Percentiles rank a stretch among this genome's conserved stretches.
Evolutionary conservation across 2,888 invertebrate genomes (phyloP).

Genomic region (Folsomia manolachei): DNA sequence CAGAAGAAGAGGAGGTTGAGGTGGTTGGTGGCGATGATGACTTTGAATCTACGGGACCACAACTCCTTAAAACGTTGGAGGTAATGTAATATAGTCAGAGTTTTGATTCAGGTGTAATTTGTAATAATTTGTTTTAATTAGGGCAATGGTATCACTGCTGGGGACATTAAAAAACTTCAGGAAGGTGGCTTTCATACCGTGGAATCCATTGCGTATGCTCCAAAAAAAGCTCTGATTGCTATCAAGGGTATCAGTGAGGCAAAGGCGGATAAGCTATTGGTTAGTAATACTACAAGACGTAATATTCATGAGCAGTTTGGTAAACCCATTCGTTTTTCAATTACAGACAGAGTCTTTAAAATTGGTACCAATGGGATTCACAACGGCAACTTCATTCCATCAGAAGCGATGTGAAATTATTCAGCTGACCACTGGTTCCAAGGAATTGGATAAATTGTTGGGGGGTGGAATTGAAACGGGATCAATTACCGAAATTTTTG

Average conservation of each 20-base stretch:
- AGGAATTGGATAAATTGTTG: conserved; percentile 80
- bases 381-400: conserved; percentile 94
- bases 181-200: conserved; percentile 94
- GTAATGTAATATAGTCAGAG: conserved; percentile 55
- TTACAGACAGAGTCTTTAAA: conserved; percentile 77
- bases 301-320: neutral
- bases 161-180: conserved; percentile 87
- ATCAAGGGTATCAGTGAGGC: conserved; percentile 96
- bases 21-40: conserved; percentile 59
- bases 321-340: neutral
- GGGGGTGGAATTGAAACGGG: conserved; percentile 79
- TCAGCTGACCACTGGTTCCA: conserved; percentile 90
- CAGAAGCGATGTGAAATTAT: conserved; percentile 93
- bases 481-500: conserved; percentile 80
- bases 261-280: conserved; percentile 90
- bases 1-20: conserved; percentile 24
- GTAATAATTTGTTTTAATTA: too few species aligned
- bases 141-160: conserved; percentile 86
- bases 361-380: conserved; percentile 95
- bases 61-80: conserved; percentile 69
- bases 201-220: conserved; percentile 90
- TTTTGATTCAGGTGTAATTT: too few species aligned
- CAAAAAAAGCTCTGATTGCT: conserved; percentile 80
- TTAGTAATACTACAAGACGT: conserved; percentile 53
- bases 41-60: conserved; percentile 69